Percentiles rank a stretch among this genome's conserved stretches.
Conservation (phyloP, 2,888 invertebrate genomes). For the Gastracanthus pulcherrimus region DNA sequence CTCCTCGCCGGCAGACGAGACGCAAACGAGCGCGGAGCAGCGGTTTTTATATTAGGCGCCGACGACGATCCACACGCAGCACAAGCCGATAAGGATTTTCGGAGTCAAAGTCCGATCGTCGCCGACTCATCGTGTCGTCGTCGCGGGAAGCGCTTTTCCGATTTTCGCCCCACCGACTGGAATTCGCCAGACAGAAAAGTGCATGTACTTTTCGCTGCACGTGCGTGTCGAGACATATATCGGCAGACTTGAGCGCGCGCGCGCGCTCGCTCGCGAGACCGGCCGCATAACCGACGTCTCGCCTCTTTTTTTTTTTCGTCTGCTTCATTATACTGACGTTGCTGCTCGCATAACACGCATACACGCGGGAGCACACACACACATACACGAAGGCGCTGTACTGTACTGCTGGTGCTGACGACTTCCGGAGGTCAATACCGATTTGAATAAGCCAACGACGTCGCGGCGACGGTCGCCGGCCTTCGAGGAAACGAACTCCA, state of each 20-base stretch:
- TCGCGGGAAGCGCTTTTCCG: background rate
- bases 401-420: slow-evolving; percentile 6
- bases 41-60: too few species aligned
- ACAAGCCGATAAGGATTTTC: background rate
- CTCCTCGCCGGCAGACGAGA: background rate
- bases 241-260: background rate
- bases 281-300: background rate
- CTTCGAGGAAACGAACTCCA: slow-evolving; percentile 14
- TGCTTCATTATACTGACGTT: background rate
- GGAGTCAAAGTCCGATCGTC: background rate
- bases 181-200: too few species aligned
- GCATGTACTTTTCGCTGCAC: background rate
- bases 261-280: background rate
- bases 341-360: background rate
- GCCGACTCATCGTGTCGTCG: background rate
- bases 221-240: background rate
- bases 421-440: slow-evolving; percentile 48
- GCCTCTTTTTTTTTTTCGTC: background rate
- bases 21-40: background rate
- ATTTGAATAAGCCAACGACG: slow-evolving; percentile 46
- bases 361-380: background rate
- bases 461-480: slow-evolving; percentile 8
- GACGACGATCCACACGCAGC: background rate
- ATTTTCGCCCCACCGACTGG: background rate
- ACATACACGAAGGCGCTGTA: background rate